These are phyloP conservation scores for Anastatus disparis DNA, from an alignment of 1,140 invertebrate species.

Conservation along the genomic window DNA sequence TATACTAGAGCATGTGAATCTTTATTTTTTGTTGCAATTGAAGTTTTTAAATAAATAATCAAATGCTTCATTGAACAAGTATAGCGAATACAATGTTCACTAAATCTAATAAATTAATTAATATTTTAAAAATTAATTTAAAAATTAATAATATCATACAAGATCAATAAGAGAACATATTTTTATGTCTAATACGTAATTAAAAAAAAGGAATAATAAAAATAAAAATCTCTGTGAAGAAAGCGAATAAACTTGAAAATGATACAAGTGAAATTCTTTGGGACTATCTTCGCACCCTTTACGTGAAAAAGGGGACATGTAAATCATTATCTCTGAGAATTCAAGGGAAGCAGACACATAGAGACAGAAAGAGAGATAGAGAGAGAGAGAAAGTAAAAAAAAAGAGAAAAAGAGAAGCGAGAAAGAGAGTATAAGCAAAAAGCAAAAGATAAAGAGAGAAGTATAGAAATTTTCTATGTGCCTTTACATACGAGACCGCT, in stretches of 20 bases:
- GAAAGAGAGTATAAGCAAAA: not conserved
- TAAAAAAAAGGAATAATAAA: too few relatives aligned
- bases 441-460: conserved; percentile 21
- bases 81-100: too few relatives aligned
- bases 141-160: too few relatives aligned
- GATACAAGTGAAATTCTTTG: conserved; percentile 3
- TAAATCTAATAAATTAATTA: too few relatives aligned
- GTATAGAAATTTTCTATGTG: not conserved
- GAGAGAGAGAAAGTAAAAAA: not conserved
- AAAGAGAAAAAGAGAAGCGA: not conserved
- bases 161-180: too few relatives aligned
- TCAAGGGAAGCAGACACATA: conserved; percentile 17
- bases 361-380: not conserved
- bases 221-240: too few relatives aligned
- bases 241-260: not conserved
- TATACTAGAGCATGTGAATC: too few relatives aligned
- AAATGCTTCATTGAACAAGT: too few relatives aligned
- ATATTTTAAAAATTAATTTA: too few relatives aligned
- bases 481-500: not conserved
- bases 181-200: too few relatives aligned
- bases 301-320: not conserved
- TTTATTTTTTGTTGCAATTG: too few relatives aligned
- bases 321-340: conserved; percentile 27
- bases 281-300: conserved; percentile 22
- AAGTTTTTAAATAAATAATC: too few relatives aligned